Evolutionary conservation across 1,140 invertebrate genomes (phyloP), one percentile per base, ranked within the genome.

Genomic region (Plodia interpunctella): DNA sequence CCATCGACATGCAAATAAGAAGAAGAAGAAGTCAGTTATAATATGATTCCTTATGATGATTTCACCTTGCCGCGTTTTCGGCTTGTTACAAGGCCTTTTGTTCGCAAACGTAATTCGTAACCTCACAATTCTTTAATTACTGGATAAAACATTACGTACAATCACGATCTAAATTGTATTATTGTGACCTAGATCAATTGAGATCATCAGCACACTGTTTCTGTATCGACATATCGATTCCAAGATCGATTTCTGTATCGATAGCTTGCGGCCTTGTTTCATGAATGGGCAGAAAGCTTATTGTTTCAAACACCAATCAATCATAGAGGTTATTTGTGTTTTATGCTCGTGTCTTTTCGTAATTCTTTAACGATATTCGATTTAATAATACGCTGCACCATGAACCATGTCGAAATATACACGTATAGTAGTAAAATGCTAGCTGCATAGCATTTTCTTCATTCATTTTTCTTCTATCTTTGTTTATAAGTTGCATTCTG

Each of bases 101-200:
- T 2, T 17, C n/a, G n/a, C 54, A 35, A 52, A 32, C 28, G 49
- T 13, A 59, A 21, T 49, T 17, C n/a, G 6, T 25, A 25, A 25
- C 21, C 21, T 54, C n/a, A 55, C 44, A 54, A 32, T 19, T 8
- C 30, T 28, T 38, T 55, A 50, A 56, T 50, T 21, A 63, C 52
- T 62, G 52, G 28, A 30, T 55, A 55, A 15, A 11, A 19, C n/a
- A 53, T 55, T 18, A 49, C 32, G 15, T 38, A 58, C 49, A 32
- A 32, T 32, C 30, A 32, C 30, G 51, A 55, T 25, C 28, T 65
- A 63, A 60, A 21, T n/a, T 57, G 19, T 57, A 20, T 15, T 10
- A 64, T 66, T 62, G 62, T 74, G 73, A 77, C 78, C 81, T 67
- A 80, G 66, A 78, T 80, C 66, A 66, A 66, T 77, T 58, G 61